Base-by-base conservation (phyloP, 2,797 vertebrate species). In the Sebastes baramenuke region DNA sequence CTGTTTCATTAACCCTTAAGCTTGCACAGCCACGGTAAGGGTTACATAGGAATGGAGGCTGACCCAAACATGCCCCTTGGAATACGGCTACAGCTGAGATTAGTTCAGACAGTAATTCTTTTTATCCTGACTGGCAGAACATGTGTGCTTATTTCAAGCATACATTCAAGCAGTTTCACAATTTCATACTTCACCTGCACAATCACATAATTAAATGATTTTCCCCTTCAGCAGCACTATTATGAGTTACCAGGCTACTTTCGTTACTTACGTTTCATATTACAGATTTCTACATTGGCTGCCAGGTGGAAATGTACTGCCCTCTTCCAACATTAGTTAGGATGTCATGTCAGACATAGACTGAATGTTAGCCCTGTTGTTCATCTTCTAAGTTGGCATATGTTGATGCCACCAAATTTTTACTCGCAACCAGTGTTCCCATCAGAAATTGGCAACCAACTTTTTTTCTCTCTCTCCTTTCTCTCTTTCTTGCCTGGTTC, bases 1-100 rank as follows among this genome's bases (percentile, higher is more conserved):
- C 82, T 77, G 77, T 92, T 91, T 82, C 77, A 93, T 93, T 92
- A 90, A 91, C 79, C 72, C 73, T 77, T 74, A 75, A 72, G 64
- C 66, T 79, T 81, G 59, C n/a, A 29, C 25, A 42, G 67, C 59
- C 24, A 75, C 70, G 49, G 32, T 77, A 72, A 79, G 62, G 16
- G 49, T 73, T 75, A 58, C 1, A 54, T 27, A 67, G 61, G 60
- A 74, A 71, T 54, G 24, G 3, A 76, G 32, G 52, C 65, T 67
- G 70, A 84, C 72, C 81, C 52, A 61, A 72, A 59, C n/a, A 10
- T 42, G 55, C 69, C 46, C 69, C 29, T 12, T 61, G 62, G 62
- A 85, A 65, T 32, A 75, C 22, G 22, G 32, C 67, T 56, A 18
- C 74, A 42, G 77, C 59, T 71, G n/a, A 83, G 78, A 86, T 77